Evolutionary conservation across 2,888 invertebrate genomes (phyloP), one percentile per base, ranked within the genome.

Genomic region (Gari tellinella): DNA sequence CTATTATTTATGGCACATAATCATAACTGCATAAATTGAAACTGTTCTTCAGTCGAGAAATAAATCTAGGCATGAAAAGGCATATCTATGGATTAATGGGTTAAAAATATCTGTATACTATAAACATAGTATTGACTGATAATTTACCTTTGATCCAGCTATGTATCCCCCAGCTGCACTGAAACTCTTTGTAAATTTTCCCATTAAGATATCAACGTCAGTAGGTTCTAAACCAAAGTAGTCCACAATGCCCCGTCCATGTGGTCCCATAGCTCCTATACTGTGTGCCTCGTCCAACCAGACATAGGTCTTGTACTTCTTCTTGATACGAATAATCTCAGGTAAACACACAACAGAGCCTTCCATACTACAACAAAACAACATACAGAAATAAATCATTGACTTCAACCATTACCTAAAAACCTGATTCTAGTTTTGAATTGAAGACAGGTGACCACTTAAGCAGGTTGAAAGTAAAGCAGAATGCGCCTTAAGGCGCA

Each of bases 201-300:
- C 99, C 99, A 99, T 99, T 80, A 98, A 94, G 86, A 94, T 89
- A 82, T 99, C 99, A 19, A 99, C 94, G 88, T 99, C 96, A 3
- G 92, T 93, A 0, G 98, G 95, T 93, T 95, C 93, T 73, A 96
- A 94, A 49, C 95, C 95, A 91, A 95, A 97, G 93, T 96, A 97
- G 92, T 99, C 99, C 0, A 95, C 93, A 31, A 97, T 95, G 15
- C 99, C 99, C 79, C 96, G 94, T 0, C 99, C 99, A 86, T 94
- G 94, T 38, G 94, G 93, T 3, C 99, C 99, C 93, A 98, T 94
- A 0, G 99, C 99, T 62, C 99, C 99, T 72, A 98, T 95, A 89
- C 97, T 97, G 93, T 99, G 99, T 51, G 99, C 99, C 93, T 99
- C 99, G 93, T 99, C 99, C 89, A 99, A 93, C 93, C 98, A 99